phyloP scores from a whole-genome alignment of 2,888 invertebrate species.

The Chrysomela aeneicollis region DNA sequence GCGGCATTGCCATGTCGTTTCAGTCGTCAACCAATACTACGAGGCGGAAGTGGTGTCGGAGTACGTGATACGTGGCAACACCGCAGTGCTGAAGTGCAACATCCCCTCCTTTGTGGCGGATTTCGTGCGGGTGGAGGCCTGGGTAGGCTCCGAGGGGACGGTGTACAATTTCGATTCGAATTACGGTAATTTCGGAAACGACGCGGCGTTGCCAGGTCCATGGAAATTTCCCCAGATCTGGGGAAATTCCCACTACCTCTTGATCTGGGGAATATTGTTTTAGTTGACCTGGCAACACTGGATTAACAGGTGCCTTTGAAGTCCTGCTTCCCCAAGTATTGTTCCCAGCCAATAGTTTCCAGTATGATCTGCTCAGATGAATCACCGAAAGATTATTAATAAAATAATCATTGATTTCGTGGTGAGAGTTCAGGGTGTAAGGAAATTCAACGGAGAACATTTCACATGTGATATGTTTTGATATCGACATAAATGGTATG shows the following conservation, averaged over 20 bases:
- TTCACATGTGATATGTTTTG: too few species aligned
- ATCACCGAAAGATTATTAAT: too few species aligned
- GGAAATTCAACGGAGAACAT: too few species aligned
- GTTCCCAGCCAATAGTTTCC: not conserved
- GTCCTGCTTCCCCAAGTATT: not conserved
- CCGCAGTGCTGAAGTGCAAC: conserved; percentile 87
- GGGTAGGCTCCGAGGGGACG: conserved; percentile 73
- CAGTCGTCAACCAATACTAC: conserved; percentile 90
- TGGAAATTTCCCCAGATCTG: not conserved
- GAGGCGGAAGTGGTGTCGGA: conserved; percentile 87
- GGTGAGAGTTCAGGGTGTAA: too few species aligned
- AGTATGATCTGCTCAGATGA: too few species aligned
- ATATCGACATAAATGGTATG: too few species aligned
- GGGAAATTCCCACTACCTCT: not conserved
- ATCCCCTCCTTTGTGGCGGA: conserved; percentile 91
- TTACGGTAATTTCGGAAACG: conserved; percentile 69
- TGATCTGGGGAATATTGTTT: too few species aligned
- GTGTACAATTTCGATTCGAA: conserved; percentile 75
- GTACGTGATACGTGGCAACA: conserved; percentile 88
- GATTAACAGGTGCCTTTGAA: not conserved
- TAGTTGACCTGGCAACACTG: not conserved
- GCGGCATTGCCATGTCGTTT: conserved; percentile 45
- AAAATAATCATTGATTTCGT: too few species aligned
- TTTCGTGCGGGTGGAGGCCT: conserved; percentile 88
- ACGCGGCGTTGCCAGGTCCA: not conserved